Evolutionary conservation across 2,797 vertebrate species (phyloP).

Genomic region (Sebastes kiyomatsui): DNA sequence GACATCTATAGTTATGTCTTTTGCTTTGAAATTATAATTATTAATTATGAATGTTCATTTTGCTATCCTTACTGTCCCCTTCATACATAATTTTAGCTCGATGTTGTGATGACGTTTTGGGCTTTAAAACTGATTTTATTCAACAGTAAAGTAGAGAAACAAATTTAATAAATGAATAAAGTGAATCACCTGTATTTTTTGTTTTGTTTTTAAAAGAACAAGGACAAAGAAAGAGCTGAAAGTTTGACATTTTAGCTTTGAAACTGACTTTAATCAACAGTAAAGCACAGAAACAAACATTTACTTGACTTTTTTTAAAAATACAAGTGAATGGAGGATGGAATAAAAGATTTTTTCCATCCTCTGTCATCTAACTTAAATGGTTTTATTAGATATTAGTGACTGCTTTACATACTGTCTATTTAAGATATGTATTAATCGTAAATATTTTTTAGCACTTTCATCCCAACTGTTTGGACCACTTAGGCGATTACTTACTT

Average conservation of each 20-base stretch:
- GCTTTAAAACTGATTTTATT: too few relatives aligned
- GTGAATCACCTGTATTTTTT: background rate
- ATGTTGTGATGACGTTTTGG: fast-evolving
- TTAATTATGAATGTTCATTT: background rate
- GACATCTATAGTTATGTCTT: background rate
- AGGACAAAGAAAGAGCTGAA: background rate
- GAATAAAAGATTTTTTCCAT: too few relatives aligned
- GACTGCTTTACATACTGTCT: too few relatives aligned
- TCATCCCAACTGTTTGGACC: too few relatives aligned
- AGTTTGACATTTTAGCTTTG: background rate
- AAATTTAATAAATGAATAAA: fast-evolving
- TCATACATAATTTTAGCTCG: background rate
- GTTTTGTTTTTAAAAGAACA: background rate
- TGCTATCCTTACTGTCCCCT: background rate
- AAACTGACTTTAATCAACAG: background rate
- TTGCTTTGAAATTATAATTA: background rate
- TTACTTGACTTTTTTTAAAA: background rate
- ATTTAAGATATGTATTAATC: too few relatives aligned
- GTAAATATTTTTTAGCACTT: too few relatives aligned
- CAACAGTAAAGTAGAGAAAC: too few relatives aligned
- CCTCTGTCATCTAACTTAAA: too few relatives aligned
- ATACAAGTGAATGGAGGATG: background rate
- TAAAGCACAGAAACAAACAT: background rate
- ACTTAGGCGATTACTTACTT: too few relatives aligned
- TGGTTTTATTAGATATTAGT: too few relatives aligned